Base-by-base conservation (phyloP, 2,797 vertebrate genomes). In the Tolypeutes matacus region DNA sequence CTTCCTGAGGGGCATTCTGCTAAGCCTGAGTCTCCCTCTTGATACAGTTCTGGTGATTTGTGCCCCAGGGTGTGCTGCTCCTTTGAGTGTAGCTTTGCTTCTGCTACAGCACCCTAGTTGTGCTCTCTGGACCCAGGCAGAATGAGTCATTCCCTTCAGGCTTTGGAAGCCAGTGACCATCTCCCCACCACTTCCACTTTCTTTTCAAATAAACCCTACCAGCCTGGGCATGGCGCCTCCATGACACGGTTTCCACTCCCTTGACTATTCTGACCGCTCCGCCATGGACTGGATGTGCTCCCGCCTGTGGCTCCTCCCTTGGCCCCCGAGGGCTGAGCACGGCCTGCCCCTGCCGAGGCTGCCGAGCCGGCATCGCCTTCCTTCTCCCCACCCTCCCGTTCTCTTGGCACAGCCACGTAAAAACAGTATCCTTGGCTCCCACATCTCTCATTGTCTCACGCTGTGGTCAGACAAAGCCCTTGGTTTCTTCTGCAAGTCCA, bases 221-320 rank as follows among this genome's bases (percentile, higher is more conserved):
- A 53, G 11, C 20, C 36, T 13, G 1, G 1, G 25, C 4, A 5
- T 12, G 5, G 36, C 14, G 9, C 4, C 42, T 42, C 67, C 6
- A 0, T 2, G 65, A 60, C 60, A 4, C 0, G 0, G 13, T 6
- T 12, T 65, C 77, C 34, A 27, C 18, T 29, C 2, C 51, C 31
- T 20, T 18, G 31, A n/a, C 21, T 5, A 0, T 2, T 31, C 13
- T 2, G 4, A 8, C 36, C 4, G 17, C 18, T 46, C 78, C 49
- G 53, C 76, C 36, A 1, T 2, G 36, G 62, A n/a, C 0, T 2
- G 25, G 65, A 21, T 5, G 15, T 7, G 6, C 3, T 21, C 1
- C 1, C 15, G 0, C 39, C 5, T 25, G 21, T 3, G 62, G 49
- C 73, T 77, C 58, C 27, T 46, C 4, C 42, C 18, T 4, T 5